Percentiles rank a stretch among this genome's conserved stretches.
Conservation (phyloP, 2,113 vertebrate species). For the Beaufortia kweichowensis region DNA sequence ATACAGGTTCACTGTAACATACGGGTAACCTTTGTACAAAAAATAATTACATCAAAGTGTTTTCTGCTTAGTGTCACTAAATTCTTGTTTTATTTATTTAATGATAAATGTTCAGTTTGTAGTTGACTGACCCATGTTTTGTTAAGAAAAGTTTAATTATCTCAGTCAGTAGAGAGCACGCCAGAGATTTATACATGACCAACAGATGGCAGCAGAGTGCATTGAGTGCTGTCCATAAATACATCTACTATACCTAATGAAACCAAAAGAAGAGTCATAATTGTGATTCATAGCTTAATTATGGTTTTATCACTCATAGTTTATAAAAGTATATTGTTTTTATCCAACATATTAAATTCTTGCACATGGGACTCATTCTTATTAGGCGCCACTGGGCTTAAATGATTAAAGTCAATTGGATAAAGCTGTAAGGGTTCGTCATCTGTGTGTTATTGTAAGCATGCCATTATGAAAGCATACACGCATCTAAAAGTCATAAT, state of each 20-base stretch:
- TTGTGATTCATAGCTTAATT: background rate
- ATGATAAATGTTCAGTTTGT: constrained; percentile 8
- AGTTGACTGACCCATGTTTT: constrained; percentile 3
- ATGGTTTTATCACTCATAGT: constrained; percentile 1
- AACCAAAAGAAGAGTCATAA: background rate
- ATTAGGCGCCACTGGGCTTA: constrained; percentile 17
- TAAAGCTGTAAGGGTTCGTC: background rate
- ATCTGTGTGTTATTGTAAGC: constrained; percentile 3
- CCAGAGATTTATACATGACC: constrained; percentile 24
- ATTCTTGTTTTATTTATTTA: too few relatives aligned
- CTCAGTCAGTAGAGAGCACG: too few relatives aligned
- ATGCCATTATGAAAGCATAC: background rate
- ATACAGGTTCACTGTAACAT: too few relatives aligned
- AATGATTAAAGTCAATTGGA: background rate
- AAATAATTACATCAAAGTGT: too few relatives aligned
- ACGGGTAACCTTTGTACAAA: too few relatives aligned
- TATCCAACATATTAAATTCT: background rate
- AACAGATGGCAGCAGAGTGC: constrained; percentile 64
- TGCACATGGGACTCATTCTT: background rate
- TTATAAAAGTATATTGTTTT: background rate
- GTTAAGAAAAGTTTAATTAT: background rate
- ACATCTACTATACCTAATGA: background rate
- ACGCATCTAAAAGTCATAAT: constrained; percentile 9
- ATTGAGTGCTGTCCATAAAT: background rate
- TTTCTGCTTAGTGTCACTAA: too few relatives aligned